Conservation (phyloP, 2,797 vertebrate genomes). For the Zenarchopterus dispar region DNA sequence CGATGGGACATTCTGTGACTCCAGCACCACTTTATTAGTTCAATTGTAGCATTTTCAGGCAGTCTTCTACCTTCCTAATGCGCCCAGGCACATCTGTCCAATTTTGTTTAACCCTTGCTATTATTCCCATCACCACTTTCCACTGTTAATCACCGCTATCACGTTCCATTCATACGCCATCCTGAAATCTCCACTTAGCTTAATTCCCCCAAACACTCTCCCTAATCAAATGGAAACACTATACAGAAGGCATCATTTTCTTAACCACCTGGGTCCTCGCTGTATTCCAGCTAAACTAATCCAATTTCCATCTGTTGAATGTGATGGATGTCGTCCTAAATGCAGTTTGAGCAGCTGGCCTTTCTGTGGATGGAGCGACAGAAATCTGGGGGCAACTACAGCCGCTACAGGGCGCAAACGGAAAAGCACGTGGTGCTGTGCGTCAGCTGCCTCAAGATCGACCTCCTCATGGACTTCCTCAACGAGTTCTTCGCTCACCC, state of each 20-base stretch:
- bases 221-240: constrained; percentile 57
- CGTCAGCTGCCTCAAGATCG: constrained; percentile 88
- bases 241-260: constrained; percentile 35
- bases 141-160: constrained; percentile 23
- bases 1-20: not conserved
- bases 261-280: constrained; percentile 37
- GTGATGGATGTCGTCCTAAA: constrained; percentile 48
- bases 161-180: constrained; percentile 21
- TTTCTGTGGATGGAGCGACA: constrained; percentile 90
- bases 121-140: constrained; percentile 8
- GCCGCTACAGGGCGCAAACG: constrained; percentile 87
- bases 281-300: constrained; percentile 58
- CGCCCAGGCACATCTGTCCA: not conserved
- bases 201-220: constrained; percentile 53
- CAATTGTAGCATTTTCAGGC: not conserved
- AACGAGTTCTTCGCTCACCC: constrained; percentile 89
- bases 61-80: not conserved
- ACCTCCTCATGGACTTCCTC: constrained; percentile 89
- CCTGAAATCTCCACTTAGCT: constrained; percentile 36
- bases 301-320: constrained; percentile 67
- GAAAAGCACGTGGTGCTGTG: constrained; percentile 89
- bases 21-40: constrained; percentile 8
- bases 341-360: constrained; percentile 88
- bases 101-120: not conserved
- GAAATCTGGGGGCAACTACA: constrained; percentile 89